phyloP scores from a whole-genome alignment of 2,113 vertebrate genomes.

The Neolamprologus falcicula region DNA sequence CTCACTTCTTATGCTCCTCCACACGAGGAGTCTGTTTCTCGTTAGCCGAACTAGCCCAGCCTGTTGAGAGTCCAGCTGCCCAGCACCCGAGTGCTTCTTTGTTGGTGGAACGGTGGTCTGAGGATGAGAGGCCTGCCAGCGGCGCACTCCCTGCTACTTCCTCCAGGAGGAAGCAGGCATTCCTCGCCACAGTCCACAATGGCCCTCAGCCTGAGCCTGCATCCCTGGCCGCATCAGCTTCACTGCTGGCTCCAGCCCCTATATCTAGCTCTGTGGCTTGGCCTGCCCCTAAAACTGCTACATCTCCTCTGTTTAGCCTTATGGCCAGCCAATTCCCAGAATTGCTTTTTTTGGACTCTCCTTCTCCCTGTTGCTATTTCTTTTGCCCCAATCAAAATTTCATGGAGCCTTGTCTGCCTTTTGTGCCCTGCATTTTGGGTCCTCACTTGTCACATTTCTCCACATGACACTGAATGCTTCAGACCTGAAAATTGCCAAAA shows the following conservation, averaged over 20 bases:
- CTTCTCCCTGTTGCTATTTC: not conserved
- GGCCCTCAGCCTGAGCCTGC: not conserved
- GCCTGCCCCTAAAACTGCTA: not conserved
- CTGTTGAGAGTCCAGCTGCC: not conserved
- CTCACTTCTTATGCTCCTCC: not conserved
- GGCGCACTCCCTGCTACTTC: not conserved
- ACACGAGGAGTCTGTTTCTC: not conserved
- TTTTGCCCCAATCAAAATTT: not conserved
- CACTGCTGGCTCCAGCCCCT: not conserved
- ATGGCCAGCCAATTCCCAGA: not conserved
- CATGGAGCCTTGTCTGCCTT: not conserved
- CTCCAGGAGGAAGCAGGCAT: not conserved
- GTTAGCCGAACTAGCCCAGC: not conserved
- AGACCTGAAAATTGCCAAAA: not conserved
- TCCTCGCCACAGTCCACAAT: not conserved
- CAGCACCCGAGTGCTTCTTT: not conserved
- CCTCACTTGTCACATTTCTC: not conserved
- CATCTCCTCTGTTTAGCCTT: not conserved
- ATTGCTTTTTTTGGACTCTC: not conserved
- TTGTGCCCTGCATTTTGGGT: not conserved
- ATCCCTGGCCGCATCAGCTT: not conserved
- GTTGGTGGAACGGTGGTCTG: not conserved
- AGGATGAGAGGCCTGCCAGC: not conserved
- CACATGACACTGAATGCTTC: not conserved
- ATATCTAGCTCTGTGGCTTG: not conserved